A percentile compares a stretch with the other conserved stretches of the same genome.
These are phyloP conservation scores for Tokudaia tokunoshimensis DNA, from an alignment of 2,797 vertebrate genomes.

Conservation along the genomic window DNA sequence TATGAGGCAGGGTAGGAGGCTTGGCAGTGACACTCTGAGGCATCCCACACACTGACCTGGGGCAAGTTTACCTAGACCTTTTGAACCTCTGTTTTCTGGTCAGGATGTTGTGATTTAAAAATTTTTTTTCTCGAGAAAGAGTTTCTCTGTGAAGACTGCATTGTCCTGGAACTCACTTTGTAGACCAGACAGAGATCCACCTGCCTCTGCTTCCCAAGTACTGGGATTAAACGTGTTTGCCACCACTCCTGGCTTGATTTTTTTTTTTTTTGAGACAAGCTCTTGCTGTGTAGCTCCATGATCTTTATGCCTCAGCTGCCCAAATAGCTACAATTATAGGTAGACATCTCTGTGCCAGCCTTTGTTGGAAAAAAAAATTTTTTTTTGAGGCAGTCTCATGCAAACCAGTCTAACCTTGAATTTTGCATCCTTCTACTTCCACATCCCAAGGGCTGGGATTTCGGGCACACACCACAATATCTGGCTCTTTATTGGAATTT, in stretches of 20 bases:
- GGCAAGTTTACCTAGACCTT: not conserved
- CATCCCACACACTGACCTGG: not conserved
- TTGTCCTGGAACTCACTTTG: not conserved
- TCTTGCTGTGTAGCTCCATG: not conserved
- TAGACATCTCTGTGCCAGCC: not conserved
- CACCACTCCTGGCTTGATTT: not conserved
- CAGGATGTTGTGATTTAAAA: not conserved
- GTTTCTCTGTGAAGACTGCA: not conserved
- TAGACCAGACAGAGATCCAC: not conserved
- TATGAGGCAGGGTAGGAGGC: not conserved
- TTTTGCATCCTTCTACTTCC: not conserved
- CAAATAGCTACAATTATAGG: not conserved
- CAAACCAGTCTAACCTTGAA: not conserved
- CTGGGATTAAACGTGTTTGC: not conserved
- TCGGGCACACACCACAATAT: no score
- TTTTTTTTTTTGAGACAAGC: not conserved
- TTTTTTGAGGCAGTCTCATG: not conserved
- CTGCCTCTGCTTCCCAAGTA: not conserved
- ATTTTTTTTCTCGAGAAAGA: not conserved
- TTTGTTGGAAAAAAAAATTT: not conserved
- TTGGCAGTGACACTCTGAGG: not conserved
- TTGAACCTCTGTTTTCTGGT: conserved; percentile 29
- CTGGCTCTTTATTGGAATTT: not conserved
- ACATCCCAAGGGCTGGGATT: not conserved
- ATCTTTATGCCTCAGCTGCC: not conserved